These are phyloP conservation scores for Ooceraea biroi DNA, from an alignment of 1,140 invertebrate species.

Conservation along the genomic window DNA sequence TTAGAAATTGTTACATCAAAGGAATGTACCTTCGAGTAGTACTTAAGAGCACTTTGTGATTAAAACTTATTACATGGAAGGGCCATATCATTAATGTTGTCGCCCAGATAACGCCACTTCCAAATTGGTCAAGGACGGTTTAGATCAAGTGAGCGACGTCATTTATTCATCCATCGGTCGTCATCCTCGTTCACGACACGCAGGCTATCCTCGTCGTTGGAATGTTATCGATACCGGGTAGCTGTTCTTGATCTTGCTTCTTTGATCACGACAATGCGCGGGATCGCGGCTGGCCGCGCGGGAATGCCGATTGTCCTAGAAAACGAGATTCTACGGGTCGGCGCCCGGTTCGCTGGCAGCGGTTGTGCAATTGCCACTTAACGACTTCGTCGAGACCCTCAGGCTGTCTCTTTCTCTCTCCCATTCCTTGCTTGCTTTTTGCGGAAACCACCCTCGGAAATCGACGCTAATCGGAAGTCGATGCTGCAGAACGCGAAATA, in stretches of 20 bases:
- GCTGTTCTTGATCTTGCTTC: constrained; percentile 71
- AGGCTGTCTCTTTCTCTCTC: not conserved
- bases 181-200: not conserved
- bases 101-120: not conserved
- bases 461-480: constrained; percentile 42
- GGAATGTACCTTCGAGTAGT: too few species aligned
- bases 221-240: constrained; percentile 65
- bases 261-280: constrained; percentile 26
- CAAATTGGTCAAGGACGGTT: not conserved
- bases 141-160: not conserved
- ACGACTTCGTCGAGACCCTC: constrained; percentile 60
- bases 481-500: not conserved
- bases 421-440: constrained; percentile 21
- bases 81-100: not conserved
- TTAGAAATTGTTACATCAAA: too few species aligned
- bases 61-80: too few species aligned
- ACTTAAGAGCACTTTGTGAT: too few species aligned
- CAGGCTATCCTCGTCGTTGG: constrained; percentile 55
- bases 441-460: constrained; percentile 23
- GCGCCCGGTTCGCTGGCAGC: constrained; percentile 46
- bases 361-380: constrained; percentile 66
- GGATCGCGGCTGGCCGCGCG: constrained; percentile 45
- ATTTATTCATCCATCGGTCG: not conserved
- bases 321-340: constrained; percentile 72
- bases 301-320: constrained; percentile 75